Conservation (phyloP, 2,113 vertebrate genomes). For the Vicugna pacos region DNA sequence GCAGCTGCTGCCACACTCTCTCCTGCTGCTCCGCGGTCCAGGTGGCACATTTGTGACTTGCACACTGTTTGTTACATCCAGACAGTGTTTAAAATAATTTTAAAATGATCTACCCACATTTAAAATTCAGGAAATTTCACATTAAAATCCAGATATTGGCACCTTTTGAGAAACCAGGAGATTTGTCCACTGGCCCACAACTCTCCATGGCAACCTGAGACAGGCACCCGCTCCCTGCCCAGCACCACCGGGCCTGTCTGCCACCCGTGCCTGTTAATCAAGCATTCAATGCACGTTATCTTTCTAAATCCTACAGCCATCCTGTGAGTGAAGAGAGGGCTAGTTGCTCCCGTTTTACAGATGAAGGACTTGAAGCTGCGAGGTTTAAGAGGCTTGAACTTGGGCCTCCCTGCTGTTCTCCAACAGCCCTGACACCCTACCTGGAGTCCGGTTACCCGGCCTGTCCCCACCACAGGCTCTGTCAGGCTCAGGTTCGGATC, state of each 20-base stretch:
- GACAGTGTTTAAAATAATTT: not conserved
- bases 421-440: not conserved
- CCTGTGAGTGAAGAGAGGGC: not conserved
- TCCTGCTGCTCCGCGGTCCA: not conserved
- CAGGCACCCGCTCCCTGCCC: not conserved
- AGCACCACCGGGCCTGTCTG: fast-evolving
- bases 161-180: not conserved
- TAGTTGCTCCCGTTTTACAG: not conserved
- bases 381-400: not conserved
- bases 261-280: too few relatives aligned
- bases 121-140: not conserved
- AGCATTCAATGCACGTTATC: not conserved
- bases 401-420: fast-evolving
- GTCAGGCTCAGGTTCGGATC: not conserved
- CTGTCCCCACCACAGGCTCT: not conserved
- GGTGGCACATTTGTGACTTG: fast-evolving
- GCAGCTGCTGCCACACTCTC: too few relatives aligned
- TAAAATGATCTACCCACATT: not conserved
- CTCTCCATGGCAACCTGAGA: not conserved
- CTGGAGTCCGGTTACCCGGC: not conserved
- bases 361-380: not conserved
- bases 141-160: not conserved
- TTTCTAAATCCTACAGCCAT: not conserved
- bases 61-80: not conserved
- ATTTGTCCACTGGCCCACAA: not conserved